These are phyloP conservation scores for Chaunax sp. DNA, from an alignment of 2,797 vertebrate species.

Conservation along the genomic window DNA sequence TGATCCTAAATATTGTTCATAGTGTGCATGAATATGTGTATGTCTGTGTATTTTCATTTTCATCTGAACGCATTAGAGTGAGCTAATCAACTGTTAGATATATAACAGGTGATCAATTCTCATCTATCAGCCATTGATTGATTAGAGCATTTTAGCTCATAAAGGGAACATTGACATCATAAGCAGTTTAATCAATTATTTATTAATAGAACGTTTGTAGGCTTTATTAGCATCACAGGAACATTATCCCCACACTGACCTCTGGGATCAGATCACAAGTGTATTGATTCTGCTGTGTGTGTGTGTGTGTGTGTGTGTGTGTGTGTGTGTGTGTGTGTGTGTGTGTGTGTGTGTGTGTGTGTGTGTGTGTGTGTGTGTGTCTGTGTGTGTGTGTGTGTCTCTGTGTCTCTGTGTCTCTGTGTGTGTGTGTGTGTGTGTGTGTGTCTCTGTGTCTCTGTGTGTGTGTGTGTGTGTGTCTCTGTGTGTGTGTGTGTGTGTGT, in stretches of 20 bases:
- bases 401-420: no score
- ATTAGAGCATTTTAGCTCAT: background rate
- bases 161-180: background rate
- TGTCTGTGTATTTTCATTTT: background rate
- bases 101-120: conserved; percentile 6
- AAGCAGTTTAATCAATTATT: background rate
- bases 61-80: background rate
- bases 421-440: no score
- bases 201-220: background rate
- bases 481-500: no score
- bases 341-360: no score
- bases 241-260: conserved; percentile 2
- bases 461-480: no score
- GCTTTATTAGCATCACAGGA: conserved; percentile 10
- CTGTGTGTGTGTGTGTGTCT: no score
- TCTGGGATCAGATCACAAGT: conserved; percentile 24
- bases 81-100: conserved; percentile 3
- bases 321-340: no score
- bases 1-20: conserved; percentile 13
- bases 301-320: conserved; percentile 8
- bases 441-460: no score
- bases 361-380: no score
- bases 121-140: conserved; percentile 1
- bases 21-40: conserved; percentile 1
- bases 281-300: conserved; percentile 29